Evolutionary conservation across 2,888 invertebrate genomes (phyloP).

Genomic region (Apodemia zela): DNA sequence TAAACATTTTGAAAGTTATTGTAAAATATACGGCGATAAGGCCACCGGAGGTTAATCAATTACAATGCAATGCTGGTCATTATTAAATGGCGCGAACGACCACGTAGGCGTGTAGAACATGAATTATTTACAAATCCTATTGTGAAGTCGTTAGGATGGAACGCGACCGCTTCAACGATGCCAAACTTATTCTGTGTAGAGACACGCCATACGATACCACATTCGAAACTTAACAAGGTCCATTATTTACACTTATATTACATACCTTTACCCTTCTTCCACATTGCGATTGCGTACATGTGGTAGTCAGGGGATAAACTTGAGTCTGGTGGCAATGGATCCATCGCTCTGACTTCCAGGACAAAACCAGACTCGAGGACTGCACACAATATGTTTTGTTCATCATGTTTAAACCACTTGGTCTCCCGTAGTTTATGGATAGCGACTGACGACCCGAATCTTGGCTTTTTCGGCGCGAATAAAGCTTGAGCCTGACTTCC

Average conservation of each 20-base stretch:
- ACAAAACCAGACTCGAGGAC: conserved; percentile 87
- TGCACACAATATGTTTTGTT: conserved; percentile 85
- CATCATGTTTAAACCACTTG: conserved; percentile 87
- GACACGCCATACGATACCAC: neutral
- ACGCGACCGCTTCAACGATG: conserved; percentile 47
- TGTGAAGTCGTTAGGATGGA: conserved; percentile 47
- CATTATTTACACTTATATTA: conserved; percentile 28
- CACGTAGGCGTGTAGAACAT: conserved; percentile 33
- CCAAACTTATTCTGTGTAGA: conserved; percentile 33
- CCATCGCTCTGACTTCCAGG: conserved; percentile 81
- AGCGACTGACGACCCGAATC: conserved; percentile 83
- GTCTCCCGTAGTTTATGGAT: conserved; percentile 86
- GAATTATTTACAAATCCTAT: conserved; percentile 60
- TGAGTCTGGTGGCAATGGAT: conserved; percentile 69
- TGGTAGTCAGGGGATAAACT: conserved; percentile 73
- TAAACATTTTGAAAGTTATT: conserved; percentile 4
- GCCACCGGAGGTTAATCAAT: conserved; percentile 3
- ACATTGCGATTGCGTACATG: conserved; percentile 85
- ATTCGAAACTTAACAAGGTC: conserved; percentile 1
- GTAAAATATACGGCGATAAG: conserved; percentile 8
- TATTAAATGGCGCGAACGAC: conserved; percentile 16
- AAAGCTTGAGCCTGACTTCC: conserved; percentile 78
- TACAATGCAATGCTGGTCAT: conserved; percentile 8
- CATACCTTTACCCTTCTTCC: conserved; percentile 86
- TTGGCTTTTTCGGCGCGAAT: conserved; percentile 74